A percentile compares a stretch with the other conserved stretches of the same genome.
phyloP scores from a whole-genome alignment of 2,113 vertebrate genomes.

The Oncorhynchus masou region DNA sequence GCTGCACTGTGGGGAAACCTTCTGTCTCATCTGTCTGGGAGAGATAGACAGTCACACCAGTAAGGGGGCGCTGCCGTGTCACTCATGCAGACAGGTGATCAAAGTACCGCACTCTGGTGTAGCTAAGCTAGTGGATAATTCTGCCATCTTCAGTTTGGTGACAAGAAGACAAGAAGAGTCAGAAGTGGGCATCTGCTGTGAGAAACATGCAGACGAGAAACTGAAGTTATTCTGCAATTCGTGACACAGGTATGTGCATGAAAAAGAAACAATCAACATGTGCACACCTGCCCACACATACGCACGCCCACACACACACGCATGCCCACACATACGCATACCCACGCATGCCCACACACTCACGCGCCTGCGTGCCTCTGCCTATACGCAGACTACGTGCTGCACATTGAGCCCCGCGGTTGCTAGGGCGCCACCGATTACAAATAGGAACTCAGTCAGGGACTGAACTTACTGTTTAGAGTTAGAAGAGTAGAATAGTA shows the following conservation, averaged over 20 bases:
- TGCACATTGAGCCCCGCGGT: no score
- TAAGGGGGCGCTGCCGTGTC: conserved; percentile 7
- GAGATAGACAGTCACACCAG: conserved; percentile 8
- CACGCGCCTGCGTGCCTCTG: no score
- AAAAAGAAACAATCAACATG: background rate
- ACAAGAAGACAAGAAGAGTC: background rate
- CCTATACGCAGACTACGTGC: no score
- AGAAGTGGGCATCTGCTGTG: conserved; percentile 15
- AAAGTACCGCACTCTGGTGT: background rate
- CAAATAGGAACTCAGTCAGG: no score
- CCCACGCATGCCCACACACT: no score
- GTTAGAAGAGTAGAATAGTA: no score
- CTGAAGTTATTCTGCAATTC: conserved; percentile 27
- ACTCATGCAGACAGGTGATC: conserved; percentile 22
- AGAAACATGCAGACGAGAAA: conserved; percentile 31
- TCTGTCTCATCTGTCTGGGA: conserved; percentile 31
- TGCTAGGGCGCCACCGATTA: no score
- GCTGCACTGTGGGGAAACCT: conserved; percentile 34
- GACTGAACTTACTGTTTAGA: no score
- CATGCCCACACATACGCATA: background rate
- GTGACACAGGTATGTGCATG: conserved; percentile 18
- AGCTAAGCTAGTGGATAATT: conserved; percentile 23
- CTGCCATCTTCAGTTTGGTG: conserved; percentile 19
- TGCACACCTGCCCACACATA: background rate
- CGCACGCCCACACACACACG: no score